Conservation (phyloP, 2,113 vertebrate species). For the Saimiri boliviensis region DNA sequence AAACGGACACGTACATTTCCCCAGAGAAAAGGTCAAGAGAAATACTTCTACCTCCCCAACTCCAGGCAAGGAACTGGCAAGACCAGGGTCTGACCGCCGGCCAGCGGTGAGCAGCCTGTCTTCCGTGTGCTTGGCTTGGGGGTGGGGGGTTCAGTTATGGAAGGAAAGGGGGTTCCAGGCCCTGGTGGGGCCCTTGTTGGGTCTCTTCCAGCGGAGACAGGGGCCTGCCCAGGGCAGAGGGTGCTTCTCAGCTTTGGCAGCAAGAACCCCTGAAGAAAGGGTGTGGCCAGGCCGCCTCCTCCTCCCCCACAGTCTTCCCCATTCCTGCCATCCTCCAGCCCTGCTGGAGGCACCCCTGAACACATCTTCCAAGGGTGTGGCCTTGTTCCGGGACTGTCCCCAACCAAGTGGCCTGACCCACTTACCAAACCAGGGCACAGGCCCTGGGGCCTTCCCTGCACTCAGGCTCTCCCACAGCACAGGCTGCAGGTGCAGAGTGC, state of each 20-base stretch:
- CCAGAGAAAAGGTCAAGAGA: neutral
- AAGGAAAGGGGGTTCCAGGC: neutral
- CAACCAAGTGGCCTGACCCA: constrained; percentile 85
- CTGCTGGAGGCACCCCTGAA: neutral
- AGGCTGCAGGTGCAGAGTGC: neutral
- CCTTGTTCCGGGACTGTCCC: constrained; percentile 69
- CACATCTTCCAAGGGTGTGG: neutral
- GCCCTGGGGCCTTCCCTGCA: constrained; percentile 78
- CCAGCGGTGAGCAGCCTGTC: neutral
- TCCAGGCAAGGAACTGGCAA: neutral
- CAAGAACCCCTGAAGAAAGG: neutral
- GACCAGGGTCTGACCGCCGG: neutral
- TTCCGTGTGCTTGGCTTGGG: neutral
- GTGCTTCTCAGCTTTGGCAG: neutral
- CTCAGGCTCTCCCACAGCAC: constrained; percentile 78
- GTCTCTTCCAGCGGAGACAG: neutral
- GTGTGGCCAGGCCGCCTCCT: neutral
- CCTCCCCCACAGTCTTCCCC: constrained; percentile 65
- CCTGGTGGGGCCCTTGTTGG: neutral
- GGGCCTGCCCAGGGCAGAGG: neutral
- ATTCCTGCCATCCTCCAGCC: constrained; percentile 70
- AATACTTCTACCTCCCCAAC: neutral
- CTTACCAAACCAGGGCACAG: constrained; percentile 84
- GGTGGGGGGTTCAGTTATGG: too few relatives aligned
- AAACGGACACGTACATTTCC: neutral